A percentile compares a stretch with the other conserved stretches of the same genome.
These are phyloP conservation scores for Drosophila bipectinata DNA, from an alignment of 1,140 invertebrate species.

Conservation along the genomic window DNA sequence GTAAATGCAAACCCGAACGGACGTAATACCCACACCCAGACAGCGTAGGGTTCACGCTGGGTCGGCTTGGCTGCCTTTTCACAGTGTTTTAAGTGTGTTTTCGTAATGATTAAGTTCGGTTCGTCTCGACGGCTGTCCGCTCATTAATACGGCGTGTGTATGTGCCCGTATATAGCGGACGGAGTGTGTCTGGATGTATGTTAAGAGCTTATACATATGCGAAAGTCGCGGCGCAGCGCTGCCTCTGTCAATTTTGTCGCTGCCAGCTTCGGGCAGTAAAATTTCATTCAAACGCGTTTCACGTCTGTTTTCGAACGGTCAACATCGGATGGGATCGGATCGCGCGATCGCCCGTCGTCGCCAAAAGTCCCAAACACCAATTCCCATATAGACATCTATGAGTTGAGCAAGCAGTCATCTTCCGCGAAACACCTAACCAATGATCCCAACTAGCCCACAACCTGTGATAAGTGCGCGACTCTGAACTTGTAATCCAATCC, in stretches of 20 bases:
- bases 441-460: slow-evolving; percentile 4
- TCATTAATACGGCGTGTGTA: slow-evolving; percentile 54
- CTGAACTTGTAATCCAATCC: slow-evolving; percentile 14
- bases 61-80: slow-evolving; percentile 40
- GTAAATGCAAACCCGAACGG: slow-evolving; percentile 30
- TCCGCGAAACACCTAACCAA: neutral
- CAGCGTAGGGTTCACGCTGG: slow-evolving; percentile 51
- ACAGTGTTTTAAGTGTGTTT: neutral
- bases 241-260: slow-evolving; percentile 5
- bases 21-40: slow-evolving; percentile 28
- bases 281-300: slow-evolving; percentile 81
- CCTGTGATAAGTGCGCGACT: slow-evolving; percentile 41
- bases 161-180: slow-evolving; percentile 7
- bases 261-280: slow-evolving; percentile 67
- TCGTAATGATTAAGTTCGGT: slow-evolving; percentile 12
- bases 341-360: slow-evolving; percentile 40
- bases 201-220: slow-evolving; percentile 61
- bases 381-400: slow-evolving; percentile 20
- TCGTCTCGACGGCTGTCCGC: slow-evolving; percentile 55
- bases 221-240: slow-evolving; percentile 47
- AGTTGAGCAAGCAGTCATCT: slow-evolving; percentile 23
- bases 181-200: slow-evolving; percentile 34
- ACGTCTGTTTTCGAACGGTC: slow-evolving; percentile 72
- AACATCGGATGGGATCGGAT: slow-evolving; percentile 49
- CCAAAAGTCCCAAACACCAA: slow-evolving; percentile 19